These are phyloP conservation scores for Rhorus exstirpatorius DNA, from an alignment of 2,888 invertebrate genomes.

Conservation along the genomic window DNA sequence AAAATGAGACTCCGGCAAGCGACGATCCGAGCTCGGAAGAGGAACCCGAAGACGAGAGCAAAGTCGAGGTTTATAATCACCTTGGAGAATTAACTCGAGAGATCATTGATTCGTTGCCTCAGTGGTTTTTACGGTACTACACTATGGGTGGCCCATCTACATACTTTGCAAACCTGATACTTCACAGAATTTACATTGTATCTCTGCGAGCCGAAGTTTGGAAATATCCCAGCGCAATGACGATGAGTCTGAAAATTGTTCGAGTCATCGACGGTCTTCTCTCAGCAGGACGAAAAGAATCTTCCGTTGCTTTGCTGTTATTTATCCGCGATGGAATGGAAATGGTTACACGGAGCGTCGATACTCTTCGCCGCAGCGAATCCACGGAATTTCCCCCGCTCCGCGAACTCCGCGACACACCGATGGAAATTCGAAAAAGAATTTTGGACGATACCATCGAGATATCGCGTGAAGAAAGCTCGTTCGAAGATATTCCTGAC, in stretches of 20 bases:
- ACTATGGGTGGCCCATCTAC: constrained; percentile 85
- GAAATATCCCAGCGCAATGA: constrained; percentile 88
- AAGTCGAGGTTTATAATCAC: neutral
- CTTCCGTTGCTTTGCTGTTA: neutral
- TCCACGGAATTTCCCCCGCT: constrained; percentile 81
- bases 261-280: constrained; percentile 48
- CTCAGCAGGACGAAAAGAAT: constrained; percentile 11
- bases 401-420: constrained; percentile 79
- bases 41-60: constrained; percentile 66
- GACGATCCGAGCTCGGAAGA: constrained; percentile 68
- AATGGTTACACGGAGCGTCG: neutral
- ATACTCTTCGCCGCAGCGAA: constrained; percentile 3
- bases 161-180: constrained; percentile 90
- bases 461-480: constrained; percentile 82
- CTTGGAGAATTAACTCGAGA: constrained; percentile 76
- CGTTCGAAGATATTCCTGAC: constrained; percentile 86
- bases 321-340: constrained; percentile 29
- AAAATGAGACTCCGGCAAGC: neutral
- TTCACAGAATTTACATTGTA: constrained; percentile 89
- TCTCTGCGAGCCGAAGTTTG: constrained; percentile 92
- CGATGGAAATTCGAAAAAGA: constrained; percentile 74
- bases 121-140: neutral
- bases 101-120: neutral
- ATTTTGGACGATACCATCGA: constrained; percentile 87
- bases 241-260: constrained; percentile 88